Base-by-base conservation (phyloP, 1,140 invertebrate species). In the Heliconius himera region DNA sequence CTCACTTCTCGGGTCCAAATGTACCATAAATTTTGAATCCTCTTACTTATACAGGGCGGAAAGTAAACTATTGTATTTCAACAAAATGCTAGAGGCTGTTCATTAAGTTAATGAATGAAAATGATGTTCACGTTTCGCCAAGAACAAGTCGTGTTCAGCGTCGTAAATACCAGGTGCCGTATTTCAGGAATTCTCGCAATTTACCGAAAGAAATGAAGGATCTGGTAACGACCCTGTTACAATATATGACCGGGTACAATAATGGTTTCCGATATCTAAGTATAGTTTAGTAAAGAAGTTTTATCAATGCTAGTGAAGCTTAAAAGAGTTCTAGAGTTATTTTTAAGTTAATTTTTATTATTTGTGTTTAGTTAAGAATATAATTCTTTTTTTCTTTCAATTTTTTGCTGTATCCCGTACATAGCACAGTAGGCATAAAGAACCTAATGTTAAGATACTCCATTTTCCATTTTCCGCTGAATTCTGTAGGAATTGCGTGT, bases 31-130 rank as follows among this genome's bases (percentile, higher is more conserved):
- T 66, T 29, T 66, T 66, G 29, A 26, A 26, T 66, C 26, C 9
- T 26, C 13, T 66, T 66, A 66, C 26, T 66, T 13, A 66, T 1
- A 66, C 11, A 1, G 11, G 60, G 26, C n/a, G 1, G 54, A 66
- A 66, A 66, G 26, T 3, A 29, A 66, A 66, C 26, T 66, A 66
- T 29, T 29, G 11, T 66, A 18, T 66, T 66, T 66, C 54, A 46
- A 76, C 38, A 70, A 77, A 78, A 73, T 60, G 54, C 38, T n/a
- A 78, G 51, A 74, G 72, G 22, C 60, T 51, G 73, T 79, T 79
- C 73, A 75, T 79, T 74, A 79, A 75, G 56, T 74, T 79, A 74
- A 79, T 74, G 73, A 74, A 60, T 75, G 60, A 54, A 75, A 76
- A 79, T 46, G 60, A 33, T 75, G 49, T 75, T 74, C 78, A 46